These are phyloP conservation scores for Hippolais icterina DNA, from an alignment of 2,113 vertebrate genomes.

Conservation along the genomic window DNA sequence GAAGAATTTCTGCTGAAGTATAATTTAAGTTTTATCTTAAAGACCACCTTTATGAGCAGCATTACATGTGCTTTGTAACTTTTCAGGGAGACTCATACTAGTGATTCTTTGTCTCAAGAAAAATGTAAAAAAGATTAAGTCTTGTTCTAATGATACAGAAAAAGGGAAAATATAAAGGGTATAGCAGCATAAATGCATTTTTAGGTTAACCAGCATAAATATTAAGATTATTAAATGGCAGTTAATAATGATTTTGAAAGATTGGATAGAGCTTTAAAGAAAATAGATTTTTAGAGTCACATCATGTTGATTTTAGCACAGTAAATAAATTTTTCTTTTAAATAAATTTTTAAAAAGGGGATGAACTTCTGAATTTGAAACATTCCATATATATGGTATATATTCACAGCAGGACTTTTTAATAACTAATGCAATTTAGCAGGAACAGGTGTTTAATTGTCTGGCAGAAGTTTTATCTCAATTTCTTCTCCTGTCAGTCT, in stretches of 20 bases:
- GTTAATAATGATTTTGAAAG: neutral
- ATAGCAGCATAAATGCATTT: neutral
- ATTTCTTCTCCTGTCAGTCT: neutral
- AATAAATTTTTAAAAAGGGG: accelerated
- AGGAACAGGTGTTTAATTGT: neutral
- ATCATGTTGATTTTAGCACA: neutral
- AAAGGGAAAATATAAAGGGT: neutral
- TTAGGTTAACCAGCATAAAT: neutral
- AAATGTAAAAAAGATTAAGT: neutral
- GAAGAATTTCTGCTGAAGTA: neutral
- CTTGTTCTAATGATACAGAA: neutral
- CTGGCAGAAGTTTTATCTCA: neutral
- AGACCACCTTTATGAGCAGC: neutral
- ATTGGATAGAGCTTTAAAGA: neutral
- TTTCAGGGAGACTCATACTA: neutral
- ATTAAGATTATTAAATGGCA: neutral
- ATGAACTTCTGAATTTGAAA: neutral
- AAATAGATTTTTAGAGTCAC: neutral
- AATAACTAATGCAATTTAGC: neutral
- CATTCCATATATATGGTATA: neutral
- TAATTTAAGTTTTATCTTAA: neutral
- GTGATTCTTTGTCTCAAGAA: neutral
- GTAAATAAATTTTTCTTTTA: neutral
- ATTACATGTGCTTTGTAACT: neutral
- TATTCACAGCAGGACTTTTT: neutral